phyloP scores from a whole-genome alignment of 1,140 invertebrate species.

The Oreohelix idahoensis region DNA sequence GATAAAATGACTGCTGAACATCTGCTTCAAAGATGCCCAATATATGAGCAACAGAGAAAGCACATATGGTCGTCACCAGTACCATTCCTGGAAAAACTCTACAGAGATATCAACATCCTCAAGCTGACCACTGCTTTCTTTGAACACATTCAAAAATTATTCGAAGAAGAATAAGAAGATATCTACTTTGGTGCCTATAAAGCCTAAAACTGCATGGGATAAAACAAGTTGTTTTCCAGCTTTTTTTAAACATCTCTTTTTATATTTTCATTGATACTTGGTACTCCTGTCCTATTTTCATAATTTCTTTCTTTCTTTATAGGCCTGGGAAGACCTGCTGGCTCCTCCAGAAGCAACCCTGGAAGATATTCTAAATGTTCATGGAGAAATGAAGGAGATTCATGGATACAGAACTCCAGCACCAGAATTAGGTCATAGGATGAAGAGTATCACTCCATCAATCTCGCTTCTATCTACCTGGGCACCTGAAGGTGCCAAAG shows the following conservation, averaged over 20 bases:
- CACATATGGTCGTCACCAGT: too few species aligned
- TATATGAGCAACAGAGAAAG: too few species aligned
- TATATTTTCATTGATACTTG: neutral
- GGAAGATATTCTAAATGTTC: constrained; percentile 60
- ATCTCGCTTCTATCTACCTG: constrained; percentile 59
- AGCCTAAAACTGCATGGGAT: too few species aligned
- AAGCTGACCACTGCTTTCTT: too few species aligned
- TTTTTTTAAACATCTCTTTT: neutral
- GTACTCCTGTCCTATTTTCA: neutral
- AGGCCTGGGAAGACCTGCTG: constrained; percentile 60
- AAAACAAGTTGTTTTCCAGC: too few species aligned
- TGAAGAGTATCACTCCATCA: constrained; percentile 42
- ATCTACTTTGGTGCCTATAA: too few species aligned
- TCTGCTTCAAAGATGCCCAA: too few species aligned
- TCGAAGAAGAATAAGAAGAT: too few species aligned
- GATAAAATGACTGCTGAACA: too few species aligned
- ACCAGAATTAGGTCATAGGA: constrained; percentile 37
- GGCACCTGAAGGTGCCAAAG: constrained; percentile 43
- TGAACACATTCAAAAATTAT: too few species aligned
- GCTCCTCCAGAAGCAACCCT: constrained; percentile 54
- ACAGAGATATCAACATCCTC: too few species aligned
- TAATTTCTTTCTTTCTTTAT: neutral
- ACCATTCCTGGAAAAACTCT: too few species aligned
- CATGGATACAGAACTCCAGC: constrained; percentile 45
- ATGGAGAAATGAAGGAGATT: constrained; percentile 48